These are phyloP conservation scores for Vireo griseus DNA, from an alignment of 2,797 vertebrate species.

Conservation along the genomic window DNA sequence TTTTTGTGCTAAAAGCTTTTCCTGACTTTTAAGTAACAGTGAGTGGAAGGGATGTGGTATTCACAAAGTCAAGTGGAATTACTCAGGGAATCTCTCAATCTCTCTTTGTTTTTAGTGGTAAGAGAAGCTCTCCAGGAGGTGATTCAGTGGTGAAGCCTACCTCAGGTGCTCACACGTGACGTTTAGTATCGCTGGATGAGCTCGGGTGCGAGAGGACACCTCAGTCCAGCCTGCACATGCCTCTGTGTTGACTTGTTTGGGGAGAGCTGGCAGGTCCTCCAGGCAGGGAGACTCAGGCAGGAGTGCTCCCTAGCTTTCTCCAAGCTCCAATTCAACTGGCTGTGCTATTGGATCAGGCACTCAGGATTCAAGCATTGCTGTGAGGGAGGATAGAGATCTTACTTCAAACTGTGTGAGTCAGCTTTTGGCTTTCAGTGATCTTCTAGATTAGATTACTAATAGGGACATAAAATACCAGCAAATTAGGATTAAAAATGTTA, in stretches of 20 bases:
- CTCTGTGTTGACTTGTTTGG: neutral
- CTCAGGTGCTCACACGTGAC: neutral
- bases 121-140: neutral
- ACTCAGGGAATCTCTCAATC: neutral
- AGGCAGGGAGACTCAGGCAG: neutral
- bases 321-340: neutral
- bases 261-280: neutral
- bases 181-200: neutral
- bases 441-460: neutral
- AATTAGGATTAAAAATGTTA: neutral
- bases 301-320: neutral
- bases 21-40: neutral
- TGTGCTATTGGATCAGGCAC: accelerated
- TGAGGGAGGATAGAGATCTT: neutral
- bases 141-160: neutral
- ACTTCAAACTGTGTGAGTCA: neutral
- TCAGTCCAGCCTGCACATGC: neutral
- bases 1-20: neutral
- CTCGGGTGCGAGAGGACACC: neutral
- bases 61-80: neutral
- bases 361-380: neutral
- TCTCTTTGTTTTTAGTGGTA: neutral
- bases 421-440: neutral
- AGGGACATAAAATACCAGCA: neutral
- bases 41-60: neutral